These are phyloP conservation scores for Oasisia sp. DNA, from an alignment of 2,888 invertebrate genomes.

Conservation along the genomic window DNA sequence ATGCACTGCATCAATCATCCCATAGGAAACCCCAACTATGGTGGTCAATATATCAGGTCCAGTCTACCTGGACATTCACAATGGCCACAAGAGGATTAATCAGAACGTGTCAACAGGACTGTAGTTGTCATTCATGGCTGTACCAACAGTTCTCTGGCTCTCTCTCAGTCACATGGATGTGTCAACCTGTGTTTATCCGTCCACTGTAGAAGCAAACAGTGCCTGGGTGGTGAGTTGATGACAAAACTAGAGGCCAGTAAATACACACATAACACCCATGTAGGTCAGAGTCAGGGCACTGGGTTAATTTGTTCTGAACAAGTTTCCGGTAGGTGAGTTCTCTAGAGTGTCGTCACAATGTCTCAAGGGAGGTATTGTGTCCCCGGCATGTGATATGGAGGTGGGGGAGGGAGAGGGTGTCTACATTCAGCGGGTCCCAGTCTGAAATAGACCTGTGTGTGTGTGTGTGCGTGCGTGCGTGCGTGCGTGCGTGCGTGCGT, in stretches of 20 bases:
- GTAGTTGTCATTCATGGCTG: neutral
- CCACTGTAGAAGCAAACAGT: neutral
- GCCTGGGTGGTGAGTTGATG: neutral
- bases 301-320: neutral
- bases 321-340: neutral
- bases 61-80: neutral
- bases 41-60: neutral
- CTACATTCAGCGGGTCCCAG: neutral
- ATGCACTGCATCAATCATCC: neutral
- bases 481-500: neutral
- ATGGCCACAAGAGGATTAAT: neutral
- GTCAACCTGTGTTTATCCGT: neutral
- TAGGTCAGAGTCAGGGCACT: neutral
- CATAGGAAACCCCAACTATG: neutral
- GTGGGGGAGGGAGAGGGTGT: neutral
- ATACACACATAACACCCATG: neutral
- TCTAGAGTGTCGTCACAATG: neutral
- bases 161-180: neutral
- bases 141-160: too few species aligned
- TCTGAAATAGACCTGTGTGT: neutral
- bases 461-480: neutral
- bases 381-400: neutral
- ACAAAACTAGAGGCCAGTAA: neutral
- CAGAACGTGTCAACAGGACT: neutral
- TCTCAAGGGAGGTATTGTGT: neutral